Evolutionary conservation across 2,888 invertebrate genomes (phyloP).

Genomic region (Cerceris rybyensis): DNA sequence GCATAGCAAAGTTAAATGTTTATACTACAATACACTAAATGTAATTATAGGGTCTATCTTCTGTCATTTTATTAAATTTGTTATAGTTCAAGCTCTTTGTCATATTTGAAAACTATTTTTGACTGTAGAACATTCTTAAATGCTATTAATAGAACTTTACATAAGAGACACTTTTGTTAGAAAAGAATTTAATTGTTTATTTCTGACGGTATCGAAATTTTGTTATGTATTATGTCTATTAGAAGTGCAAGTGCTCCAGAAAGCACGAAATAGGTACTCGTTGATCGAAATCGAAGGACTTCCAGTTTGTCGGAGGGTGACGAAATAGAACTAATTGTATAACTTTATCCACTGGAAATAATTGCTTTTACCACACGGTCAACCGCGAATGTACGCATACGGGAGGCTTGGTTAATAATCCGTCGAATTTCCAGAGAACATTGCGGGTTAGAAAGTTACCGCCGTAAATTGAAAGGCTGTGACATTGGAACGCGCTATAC

Average conservation of each 20-base stretch:
- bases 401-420: conserved; percentile 39
- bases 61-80: too few species aligned
- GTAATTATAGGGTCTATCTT: too few species aligned
- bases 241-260: background rate
- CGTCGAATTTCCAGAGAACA: conserved; percentile 37
- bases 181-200: too few species aligned
- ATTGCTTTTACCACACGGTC: conserved; percentile 38
- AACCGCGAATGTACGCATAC: conserved; percentile 26
- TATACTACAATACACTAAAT: too few species aligned
- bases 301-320: conserved; percentile 11
- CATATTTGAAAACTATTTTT: too few species aligned
- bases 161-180: too few species aligned
- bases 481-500: conserved; percentile 9
- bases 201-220: too few species aligned
- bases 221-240: too few species aligned
- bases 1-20: too few species aligned
- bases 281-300: conserved; percentile 10
- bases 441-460: conserved; percentile 41
- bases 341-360: conserved; percentile 38
- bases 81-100: too few species aligned
- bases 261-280: background rate
- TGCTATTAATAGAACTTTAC: too few species aligned
- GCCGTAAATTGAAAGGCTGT: conserved; percentile 11
- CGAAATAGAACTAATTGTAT: conserved; percentile 47
- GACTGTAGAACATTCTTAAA: too few species aligned